Evolutionary conservation across 2,113 vertebrate genomes (phyloP), one percentile per base, ranked within the genome.

Genomic region (Toxostoma redivivum): DNA sequence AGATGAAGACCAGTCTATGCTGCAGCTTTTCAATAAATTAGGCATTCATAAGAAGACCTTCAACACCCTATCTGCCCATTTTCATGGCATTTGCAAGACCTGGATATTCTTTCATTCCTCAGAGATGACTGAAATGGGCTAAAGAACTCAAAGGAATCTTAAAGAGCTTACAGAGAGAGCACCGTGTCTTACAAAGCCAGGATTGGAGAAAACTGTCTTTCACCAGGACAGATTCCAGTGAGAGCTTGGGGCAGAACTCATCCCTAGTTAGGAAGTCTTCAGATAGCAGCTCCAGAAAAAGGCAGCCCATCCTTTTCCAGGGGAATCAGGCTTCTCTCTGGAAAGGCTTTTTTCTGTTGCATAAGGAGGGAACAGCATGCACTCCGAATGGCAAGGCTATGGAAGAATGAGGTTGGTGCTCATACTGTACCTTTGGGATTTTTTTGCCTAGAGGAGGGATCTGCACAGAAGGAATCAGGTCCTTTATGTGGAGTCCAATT

Each of bases 381-480:
- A n/a, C 15, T 76, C 51, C 65, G 60, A 6, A 28, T 5, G 19
- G 40, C 44, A 88, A 73, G 5, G 18, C 15, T 30, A 6, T 11
- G 35, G 70, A 88, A 89, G 35, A 79, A 74, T 2, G 2, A 56
- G n/a, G 27, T 12, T 71, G 60, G 19, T 51, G 69, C 27, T 72
- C 20, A 28, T 53, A 64, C 42, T 44, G 1, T 96, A 99, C 99
- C 98, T 99, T 97, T 10, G 98, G 98, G 66, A 99, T 88, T 27
- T 94, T 97, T 94, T 96, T 97, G 69, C 98, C 98, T 51, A 97
- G 95, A 38, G 97, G 79, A 11, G 99, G 99, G 66, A 99, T 98
- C 92, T 98, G 98, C 88, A 99, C 88, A 10, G 98, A 98, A 45
- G 99, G 99, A 96, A 99, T 98, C 79, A 99, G 92, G 69, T 99